Base-by-base conservation (phyloP, 2,888 invertebrate genomes). In the Idaea dimidiata region DNA sequence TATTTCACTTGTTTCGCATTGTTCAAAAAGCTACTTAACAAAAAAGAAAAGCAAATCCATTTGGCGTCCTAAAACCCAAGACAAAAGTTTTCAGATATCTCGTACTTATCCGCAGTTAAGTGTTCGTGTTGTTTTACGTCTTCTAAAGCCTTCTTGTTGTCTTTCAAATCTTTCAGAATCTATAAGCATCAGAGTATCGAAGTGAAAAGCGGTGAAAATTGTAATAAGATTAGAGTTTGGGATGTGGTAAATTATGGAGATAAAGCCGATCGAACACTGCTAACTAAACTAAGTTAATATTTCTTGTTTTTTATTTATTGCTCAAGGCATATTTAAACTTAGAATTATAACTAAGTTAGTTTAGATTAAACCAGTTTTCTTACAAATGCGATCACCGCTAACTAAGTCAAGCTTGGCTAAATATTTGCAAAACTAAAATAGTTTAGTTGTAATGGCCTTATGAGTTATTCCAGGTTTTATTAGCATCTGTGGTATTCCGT, bases 101-200 rank as follows among this genome's bases (percentile, higher is more conserved):
- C 18, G 7, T 18, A n/a, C 18, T 54, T 43, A 43, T 43, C 43
- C 43, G 43, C 10, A 3, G 43, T 43, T 43, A 43, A 43, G 43
- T 43, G 43, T 43, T 43, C 14, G 43, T 43, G 43, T 43, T 43
- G 43, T 43, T 43, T 43, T 43, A 43, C 10, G 43, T 43, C 14
- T 43, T 43, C 43, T 43, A 43, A 43, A 43, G 43, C 43, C 43
- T 43, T 43, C 43, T 43, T 43, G 43, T 43, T 43, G 43, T 43
- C 43, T 43, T 43, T 43, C 43, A 43, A 43, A 14, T 43, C 43
- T 43, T 43, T 43, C 14, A 6, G 43, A 43, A 43, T 43, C 43
- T 43, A 43, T 43, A 43, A 43, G 43, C 43, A 43, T 43, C 14
- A 43, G 14, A 10, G 14, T 43, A 43, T 43, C 43, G 14, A 14